Evolutionary conservation across 35 echinoderm and acorn worm genomes (phyloP).

Genomic region (Apostichopus japonicus): DNA sequence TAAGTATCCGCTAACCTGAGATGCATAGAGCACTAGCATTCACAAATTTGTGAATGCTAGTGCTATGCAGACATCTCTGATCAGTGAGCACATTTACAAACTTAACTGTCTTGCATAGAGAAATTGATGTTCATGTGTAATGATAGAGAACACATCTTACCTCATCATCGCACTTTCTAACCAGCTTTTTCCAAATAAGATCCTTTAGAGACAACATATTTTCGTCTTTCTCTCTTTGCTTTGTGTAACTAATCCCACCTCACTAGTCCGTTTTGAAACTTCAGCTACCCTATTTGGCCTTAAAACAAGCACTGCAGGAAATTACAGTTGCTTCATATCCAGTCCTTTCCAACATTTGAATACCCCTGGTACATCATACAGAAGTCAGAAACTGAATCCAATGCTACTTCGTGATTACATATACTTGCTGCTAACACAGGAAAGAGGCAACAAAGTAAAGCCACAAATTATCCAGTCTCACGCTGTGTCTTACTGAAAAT

Average conservation of each 20-base stretch:
- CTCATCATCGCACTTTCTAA: slow-evolving; percentile 30
- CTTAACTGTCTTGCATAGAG: too few relatives aligned
- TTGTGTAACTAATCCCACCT: background rate
- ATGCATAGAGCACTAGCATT: too few relatives aligned
- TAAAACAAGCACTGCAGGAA: background rate
- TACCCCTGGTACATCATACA: background rate
- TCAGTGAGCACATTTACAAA: background rate
- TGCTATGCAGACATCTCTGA: background rate
- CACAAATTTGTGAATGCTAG: too few relatives aligned
- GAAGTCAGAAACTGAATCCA: background rate
- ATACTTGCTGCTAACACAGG: slow-evolving; percentile 7
- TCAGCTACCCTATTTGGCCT: background rate
- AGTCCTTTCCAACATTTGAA: background rate
- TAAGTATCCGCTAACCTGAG: too few relatives aligned
- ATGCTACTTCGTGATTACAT: background rate
- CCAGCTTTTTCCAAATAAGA: slow-evolving; percentile 55
- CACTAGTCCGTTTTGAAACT: background rate
- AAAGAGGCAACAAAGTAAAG: slow-evolving; percentile 36
- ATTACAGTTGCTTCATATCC: background rate
- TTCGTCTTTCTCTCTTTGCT: background rate
- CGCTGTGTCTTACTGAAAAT: slow-evolving; percentile 29
- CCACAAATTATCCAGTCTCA: slow-evolving; percentile 31
- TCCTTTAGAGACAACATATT: slow-evolving; percentile 50
- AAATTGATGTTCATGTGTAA: too few relatives aligned
- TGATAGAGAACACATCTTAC: background rate